Percentiles rank a stretch among this genome's conserved stretches.
Evolutionary conservation across 2,797 vertebrate species (phyloP).

Genomic region (Scleropages formosus): DNA sequence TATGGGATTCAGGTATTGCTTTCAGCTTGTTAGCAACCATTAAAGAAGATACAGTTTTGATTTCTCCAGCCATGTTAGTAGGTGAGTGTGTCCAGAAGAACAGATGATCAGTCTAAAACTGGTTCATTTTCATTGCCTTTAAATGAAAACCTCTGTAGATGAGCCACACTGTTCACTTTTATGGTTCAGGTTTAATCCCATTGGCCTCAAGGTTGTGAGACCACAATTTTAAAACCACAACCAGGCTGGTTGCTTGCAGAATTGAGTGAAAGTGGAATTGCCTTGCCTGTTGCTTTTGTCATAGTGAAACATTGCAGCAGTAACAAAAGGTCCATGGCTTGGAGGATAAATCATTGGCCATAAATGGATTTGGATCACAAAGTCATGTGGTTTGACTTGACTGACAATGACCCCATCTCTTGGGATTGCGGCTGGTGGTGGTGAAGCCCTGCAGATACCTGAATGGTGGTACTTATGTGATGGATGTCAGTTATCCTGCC

Average conservation of each 20-base stretch:
- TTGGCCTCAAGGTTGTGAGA: neutral
- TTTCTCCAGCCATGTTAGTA: constrained; percentile 4
- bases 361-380: neutral
- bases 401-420: neutral
- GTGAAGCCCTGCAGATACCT: constrained; percentile 72
- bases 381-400: neutral
- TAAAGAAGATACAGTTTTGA: constrained; percentile 31
- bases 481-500: constrained; percentile 69
- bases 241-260: neutral
- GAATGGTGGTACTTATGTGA: constrained; percentile 66
- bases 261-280: neutral
- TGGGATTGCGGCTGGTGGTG: constrained; percentile 55
- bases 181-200: neutral
- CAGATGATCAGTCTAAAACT: constrained; percentile 8
- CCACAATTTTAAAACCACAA: neutral
- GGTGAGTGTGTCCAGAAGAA: constrained; percentile 18
- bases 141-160: constrained; percentile 19
- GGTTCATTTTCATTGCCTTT: constrained; percentile 6
- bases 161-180: neutral
- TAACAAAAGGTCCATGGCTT: neutral
- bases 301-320: neutral
- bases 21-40: constrained; percentile 32
- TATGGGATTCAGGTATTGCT: constrained; percentile 35
- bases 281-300: neutral
- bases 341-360: neutral